Evolutionary conservation across 2,113 vertebrate genomes (phyloP), one percentile per base, ranked within the genome.

Genomic region (Rhinogobius similis): DNA sequence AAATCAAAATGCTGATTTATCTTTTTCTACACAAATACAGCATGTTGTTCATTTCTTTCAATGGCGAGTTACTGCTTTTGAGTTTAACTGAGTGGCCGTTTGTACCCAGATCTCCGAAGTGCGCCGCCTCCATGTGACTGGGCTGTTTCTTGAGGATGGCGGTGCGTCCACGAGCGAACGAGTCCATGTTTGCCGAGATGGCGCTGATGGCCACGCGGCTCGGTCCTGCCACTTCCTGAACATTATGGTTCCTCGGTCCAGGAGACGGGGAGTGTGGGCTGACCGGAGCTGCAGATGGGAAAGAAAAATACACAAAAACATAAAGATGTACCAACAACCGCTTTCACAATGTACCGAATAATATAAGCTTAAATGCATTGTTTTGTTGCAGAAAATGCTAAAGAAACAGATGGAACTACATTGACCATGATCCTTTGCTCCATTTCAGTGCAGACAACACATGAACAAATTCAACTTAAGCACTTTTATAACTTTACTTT

Each of bases 141-240:
- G 96, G 98, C 90, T 98, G 97, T 79, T 98, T 98, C 87, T 98
- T 98, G 82, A 99, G 96, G 56, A 96, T 95, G 73, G 97, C 97
- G 0, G 97, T 98, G 73, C 98, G 96, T 62, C 97, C 97, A 20
- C 96, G 96, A 36, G 96, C 97, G 10, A 97, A 97, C 10, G 96
- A 98, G 88, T 99, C 98, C 98, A 99, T 99, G 92, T 98, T 99
- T 87, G 97, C 98, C 11, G 98, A 99, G 91, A 99, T 99, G 92
- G 96, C 97, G 53, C 92, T 99, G 89, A 99, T 96, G 46, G 98
- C 98, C 94, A 98, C 95, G 80, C 96, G 95, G 92, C 98, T 99
- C 86, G 97, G 98, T 91, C 97, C 97, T 5, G 96, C 95, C 52
- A 95, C 96, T 75, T 98, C 96, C 92, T 95, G 94, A 90, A 96